These are phyloP conservation scores for Drosophila subobscura DNA, from an alignment of 1,140 invertebrate genomes.

Conservation along the genomic window DNA sequence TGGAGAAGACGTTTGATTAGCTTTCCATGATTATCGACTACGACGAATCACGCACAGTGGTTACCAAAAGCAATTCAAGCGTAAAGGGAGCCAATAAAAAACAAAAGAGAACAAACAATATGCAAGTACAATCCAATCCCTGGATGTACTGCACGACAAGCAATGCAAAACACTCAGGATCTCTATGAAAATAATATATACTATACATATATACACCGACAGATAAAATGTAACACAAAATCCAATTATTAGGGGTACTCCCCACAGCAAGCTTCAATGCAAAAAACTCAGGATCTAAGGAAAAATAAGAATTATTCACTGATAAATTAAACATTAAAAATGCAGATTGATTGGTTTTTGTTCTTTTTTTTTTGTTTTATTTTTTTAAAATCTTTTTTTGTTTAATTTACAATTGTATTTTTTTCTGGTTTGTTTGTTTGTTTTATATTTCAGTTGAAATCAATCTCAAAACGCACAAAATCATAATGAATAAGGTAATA, in stretches of 20 bases:
- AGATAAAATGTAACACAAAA: no score
- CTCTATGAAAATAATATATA: neutral
- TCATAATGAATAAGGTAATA: conserved; percentile 60
- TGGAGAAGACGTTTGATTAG: conserved; percentile 76
- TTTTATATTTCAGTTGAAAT: conserved; percentile 67
- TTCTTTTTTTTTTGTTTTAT: conserved; percentile 37
- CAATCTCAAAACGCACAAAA: conserved; percentile 77
- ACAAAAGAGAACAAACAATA: conserved; percentile 8
- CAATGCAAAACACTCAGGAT: no score
- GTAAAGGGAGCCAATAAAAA: conserved; percentile 16
- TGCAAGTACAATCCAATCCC: neutral
- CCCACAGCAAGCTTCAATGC: no score
- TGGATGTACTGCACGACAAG: no score
- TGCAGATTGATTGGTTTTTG: conserved; percentile 54
- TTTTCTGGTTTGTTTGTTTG: conserved; percentile 36
- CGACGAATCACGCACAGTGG: conserved; percentile 36
- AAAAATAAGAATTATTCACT: conserved; percentile 6
- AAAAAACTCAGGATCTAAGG: conserved; percentile 23
- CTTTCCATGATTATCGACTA: conserved; percentile 65
- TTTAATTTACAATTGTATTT: conserved; percentile 71
- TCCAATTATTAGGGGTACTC: no score
- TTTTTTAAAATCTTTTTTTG: conserved; percentile 40
- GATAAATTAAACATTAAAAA: conserved; percentile 38
- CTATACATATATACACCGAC: neutral
- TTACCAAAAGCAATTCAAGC: conserved; percentile 53